Conservation (phyloP, 1,140 invertebrate genomes). For the Heliconius himera region DNA sequence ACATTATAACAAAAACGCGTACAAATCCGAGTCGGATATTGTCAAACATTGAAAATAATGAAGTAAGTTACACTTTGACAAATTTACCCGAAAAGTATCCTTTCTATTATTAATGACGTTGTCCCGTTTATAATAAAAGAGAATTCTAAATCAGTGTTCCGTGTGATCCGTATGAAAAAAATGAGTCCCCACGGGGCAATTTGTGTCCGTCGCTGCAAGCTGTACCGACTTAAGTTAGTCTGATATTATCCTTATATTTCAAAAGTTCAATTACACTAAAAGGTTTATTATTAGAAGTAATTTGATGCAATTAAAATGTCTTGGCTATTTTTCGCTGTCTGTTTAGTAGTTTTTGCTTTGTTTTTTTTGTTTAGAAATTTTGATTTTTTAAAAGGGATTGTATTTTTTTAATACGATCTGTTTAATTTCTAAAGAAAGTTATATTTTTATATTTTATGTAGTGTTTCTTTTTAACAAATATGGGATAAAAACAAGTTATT, state of each 20-base stretch:
- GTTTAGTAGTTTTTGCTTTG: no score
- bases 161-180: slow-evolving; percentile 46
- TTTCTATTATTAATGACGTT: slow-evolving; percentile 52
- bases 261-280: slow-evolving; percentile 22
- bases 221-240: slow-evolving; percentile 29
- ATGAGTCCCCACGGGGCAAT: slow-evolving; percentile 43
- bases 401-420: no score
- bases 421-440: no score
- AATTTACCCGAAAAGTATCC: slow-evolving; percentile 51
- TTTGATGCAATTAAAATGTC: not conserved
- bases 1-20: no score
- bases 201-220: slow-evolving; percentile 46
- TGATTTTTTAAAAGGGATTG: no score
- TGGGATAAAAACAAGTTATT: no score
- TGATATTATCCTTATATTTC: slow-evolving; percentile 31
- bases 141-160: slow-evolving; percentile 56
- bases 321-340: not conserved
- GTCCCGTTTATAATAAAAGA: slow-evolving; percentile 56
- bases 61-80: slow-evolving; percentile 43
- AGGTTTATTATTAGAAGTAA: slow-evolving; percentile 30
- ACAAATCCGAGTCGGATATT: no score
- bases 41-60: slow-evolving; percentile 34
- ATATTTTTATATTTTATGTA: no score
- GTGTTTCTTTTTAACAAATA: no score
- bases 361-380: slow-evolving; percentile 26